phyloP scores from a whole-genome alignment of 1,140 invertebrate species.

The Drosophila kanapiae region DNA sequence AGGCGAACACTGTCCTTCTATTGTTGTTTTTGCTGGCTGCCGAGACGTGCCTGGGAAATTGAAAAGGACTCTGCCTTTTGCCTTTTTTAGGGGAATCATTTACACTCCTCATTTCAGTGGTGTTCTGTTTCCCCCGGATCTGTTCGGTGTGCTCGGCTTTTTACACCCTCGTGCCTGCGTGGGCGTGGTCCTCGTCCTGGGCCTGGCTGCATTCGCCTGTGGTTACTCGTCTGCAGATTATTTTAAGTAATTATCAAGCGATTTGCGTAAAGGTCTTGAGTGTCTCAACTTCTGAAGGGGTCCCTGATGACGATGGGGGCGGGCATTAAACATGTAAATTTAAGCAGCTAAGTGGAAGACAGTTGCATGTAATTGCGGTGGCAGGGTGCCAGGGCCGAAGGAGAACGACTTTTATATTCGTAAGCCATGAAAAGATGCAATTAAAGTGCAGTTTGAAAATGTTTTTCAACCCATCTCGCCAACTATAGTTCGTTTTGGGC shows the following conservation, averaged over 20 bases:
- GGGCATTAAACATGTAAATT: conserved; percentile 74
- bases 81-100: conserved; percentile 50
- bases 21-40: conserved; percentile 60
- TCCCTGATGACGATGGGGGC: conserved; percentile 37
- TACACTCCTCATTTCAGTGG: conserved; percentile 40
- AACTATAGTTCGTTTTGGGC: not conserved
- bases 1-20: conserved; percentile 10
- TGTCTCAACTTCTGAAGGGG: conserved; percentile 61
- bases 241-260: conserved; percentile 83
- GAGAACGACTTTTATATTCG: conserved; percentile 34
- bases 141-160: conserved; percentile 36
- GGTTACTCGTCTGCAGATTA: conserved; percentile 73
- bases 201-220: conserved; percentile 55
- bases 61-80: conserved; percentile 67
- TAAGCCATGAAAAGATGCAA: conserved; percentile 34
- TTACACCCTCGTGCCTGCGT: conserved; percentile 31
- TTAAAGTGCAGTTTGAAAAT: conserved; percentile 29
- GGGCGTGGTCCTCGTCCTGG: conserved; percentile 54
- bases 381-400: conserved; percentile 20
- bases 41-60: conserved; percentile 68
- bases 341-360: conserved; percentile 56
- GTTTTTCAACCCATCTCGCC: conserved; percentile 2
- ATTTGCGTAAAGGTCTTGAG: conserved; percentile 75
- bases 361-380: conserved; percentile 51
- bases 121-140: conserved; percentile 16